These are phyloP conservation scores for Drosophila mojavensis DNA, from an alignment of 1,140 invertebrate genomes.

Conservation along the genomic window DNA sequence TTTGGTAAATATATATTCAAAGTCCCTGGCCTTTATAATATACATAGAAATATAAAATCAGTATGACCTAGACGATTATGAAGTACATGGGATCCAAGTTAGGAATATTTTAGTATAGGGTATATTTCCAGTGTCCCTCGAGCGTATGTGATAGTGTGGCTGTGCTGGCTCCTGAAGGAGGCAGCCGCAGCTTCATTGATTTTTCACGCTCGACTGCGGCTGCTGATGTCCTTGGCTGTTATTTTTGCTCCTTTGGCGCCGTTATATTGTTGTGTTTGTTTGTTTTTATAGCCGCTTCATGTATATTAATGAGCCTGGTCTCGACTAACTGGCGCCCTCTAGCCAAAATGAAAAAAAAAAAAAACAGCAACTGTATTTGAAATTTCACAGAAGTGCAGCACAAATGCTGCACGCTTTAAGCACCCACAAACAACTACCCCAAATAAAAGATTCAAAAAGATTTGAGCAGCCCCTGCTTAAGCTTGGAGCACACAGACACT, in stretches of 20 bases:
- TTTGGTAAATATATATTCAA: too few relatives aligned
- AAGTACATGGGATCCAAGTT: too few relatives aligned
- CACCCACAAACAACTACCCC: conserved; percentile 3
- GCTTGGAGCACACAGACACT: conserved; percentile 1
- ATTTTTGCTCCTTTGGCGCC: conserved; percentile 60
- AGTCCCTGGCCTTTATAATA: too few relatives aligned
- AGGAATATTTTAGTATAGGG: conserved; percentile 1
- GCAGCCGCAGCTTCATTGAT: conserved; percentile 60
- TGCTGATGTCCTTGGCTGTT: conserved; percentile 66
- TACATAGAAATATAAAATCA: too few relatives aligned
- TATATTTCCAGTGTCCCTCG: background rate
- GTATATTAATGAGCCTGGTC: conserved; percentile 44
- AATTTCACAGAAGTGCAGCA: conserved; percentile 1
- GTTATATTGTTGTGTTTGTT: conserved; percentile 20
- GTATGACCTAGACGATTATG: too few relatives aligned
- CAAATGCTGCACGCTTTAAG: conserved; percentile 19
- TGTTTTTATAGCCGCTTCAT: conserved; percentile 39
- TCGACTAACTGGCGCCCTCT: conserved; percentile 37
- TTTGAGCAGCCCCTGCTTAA: background rate
- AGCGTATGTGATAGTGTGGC: background rate
- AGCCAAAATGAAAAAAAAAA: background rate
- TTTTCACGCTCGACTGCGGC: conserved; percentile 60
- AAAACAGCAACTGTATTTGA: conserved; percentile 7
- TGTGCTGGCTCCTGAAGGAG: conserved; percentile 32
- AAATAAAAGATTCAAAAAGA: background rate